Evolutionary conservation across 2,113 vertebrate species (phyloP).

Genomic region (Cynoglossus semilaevis): DNA sequence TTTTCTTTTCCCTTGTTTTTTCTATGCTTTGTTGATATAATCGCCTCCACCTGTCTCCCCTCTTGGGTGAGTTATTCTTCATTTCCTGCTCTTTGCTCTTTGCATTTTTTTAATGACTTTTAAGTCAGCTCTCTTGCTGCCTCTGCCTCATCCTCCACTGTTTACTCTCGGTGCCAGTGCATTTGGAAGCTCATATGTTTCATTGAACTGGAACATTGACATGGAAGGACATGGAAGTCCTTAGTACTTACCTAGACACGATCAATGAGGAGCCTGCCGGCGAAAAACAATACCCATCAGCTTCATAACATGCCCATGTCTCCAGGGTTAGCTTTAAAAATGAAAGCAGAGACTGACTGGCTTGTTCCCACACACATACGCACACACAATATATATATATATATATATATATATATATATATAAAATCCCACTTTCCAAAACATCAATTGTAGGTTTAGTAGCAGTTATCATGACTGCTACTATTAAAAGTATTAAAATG

Average conservation of each 20-base stretch:
- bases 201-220: conserved; percentile 30
- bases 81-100: no score
- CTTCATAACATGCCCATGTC: conserved; percentile 40
- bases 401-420: no score
- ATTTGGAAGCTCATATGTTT: conserved; percentile 48
- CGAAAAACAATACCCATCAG: conserved; percentile 40
- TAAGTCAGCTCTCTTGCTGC: conserved; percentile 4
- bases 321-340: conserved; percentile 44
- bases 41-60: not conserved
- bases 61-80: not conserved
- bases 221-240: conserved; percentile 57
- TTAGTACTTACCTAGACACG: conserved; percentile 41
- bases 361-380: conserved; percentile 7
- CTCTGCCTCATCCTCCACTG: conserved; percentile 9
- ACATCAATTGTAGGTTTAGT: no score
- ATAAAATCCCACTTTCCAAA: no score
- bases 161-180: conserved; percentile 37
- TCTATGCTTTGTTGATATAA: not conserved
- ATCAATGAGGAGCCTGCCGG: conserved; percentile 32
- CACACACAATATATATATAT: no score
- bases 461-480: no score
- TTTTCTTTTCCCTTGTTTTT: not conserved
- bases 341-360: conserved; percentile 37
- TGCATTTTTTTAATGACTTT: no score
- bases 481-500: no score